These are phyloP conservation scores for Papilio polyxenes DNA, from an alignment of 1,140 invertebrate species.

Conservation along the genomic window DNA sequence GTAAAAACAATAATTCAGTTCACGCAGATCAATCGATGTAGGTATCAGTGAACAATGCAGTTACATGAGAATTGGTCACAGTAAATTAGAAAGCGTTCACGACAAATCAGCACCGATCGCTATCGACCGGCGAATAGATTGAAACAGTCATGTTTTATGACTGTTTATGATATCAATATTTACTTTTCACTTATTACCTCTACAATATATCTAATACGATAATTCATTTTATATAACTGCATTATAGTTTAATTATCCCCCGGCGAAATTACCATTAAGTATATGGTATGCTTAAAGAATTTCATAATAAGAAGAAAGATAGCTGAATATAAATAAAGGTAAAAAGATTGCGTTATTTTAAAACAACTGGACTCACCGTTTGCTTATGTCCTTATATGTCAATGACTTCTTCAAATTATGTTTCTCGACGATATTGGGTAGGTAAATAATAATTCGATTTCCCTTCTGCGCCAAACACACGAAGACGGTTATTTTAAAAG, in stretches of 20 bases:
- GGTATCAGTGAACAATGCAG: constrained; percentile 45
- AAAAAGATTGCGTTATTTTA: neutral
- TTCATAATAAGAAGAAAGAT: neutral
- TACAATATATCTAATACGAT: neutral
- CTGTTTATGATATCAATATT: constrained; percentile 15
- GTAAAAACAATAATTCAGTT: constrained; percentile 36
- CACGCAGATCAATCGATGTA: constrained; percentile 43
- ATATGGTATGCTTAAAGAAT: neutral
- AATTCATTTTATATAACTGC: neutral
- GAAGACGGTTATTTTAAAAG: constrained; percentile 2
- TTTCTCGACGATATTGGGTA: neutral
- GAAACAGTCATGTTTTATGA: constrained; percentile 33
- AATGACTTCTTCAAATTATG: constrained; percentile 23
- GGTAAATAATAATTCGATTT: constrained; percentile 4
- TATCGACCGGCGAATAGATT: constrained; percentile 38
- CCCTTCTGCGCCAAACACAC: neutral
- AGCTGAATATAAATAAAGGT: neutral
- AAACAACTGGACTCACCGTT: constrained; percentile 48
- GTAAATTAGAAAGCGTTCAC: constrained; percentile 72
- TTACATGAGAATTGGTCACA: constrained; percentile 63
- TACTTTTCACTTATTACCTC: neutral
- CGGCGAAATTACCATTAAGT: neutral
- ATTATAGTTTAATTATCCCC: neutral
- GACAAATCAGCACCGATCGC: constrained; percentile 44
- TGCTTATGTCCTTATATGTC: constrained; percentile 39